A percentile compares a stretch with the other conserved stretches of the same genome.
These are phyloP conservation scores for Cephus pygmeus DNA, from an alignment of 2,888 invertebrate genomes.

Conservation along the genomic window DNA sequence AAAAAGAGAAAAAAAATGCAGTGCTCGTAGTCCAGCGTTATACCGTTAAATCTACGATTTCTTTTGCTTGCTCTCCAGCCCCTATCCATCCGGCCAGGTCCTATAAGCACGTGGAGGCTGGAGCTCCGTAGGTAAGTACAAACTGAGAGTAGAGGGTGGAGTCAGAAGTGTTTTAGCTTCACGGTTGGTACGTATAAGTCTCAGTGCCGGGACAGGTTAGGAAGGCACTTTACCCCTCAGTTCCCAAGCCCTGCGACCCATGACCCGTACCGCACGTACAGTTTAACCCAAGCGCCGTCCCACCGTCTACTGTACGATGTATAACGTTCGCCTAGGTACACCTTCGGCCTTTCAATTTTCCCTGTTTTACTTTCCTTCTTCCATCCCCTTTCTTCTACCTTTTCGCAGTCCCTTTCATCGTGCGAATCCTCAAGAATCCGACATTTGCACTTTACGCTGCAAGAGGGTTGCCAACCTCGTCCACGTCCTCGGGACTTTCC, in stretches of 20 bases:
- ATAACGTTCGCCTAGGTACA: neutral
- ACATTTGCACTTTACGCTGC: neutral
- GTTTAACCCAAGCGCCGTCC: slow-evolving; percentile 16
- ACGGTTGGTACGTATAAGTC: slow-evolving; percentile 19
- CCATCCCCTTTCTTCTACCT: slow-evolving; percentile 2
- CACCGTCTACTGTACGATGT: neutral
- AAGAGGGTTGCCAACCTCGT: neutral
- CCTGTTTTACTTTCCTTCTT: slow-evolving; percentile 3
- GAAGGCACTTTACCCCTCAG: slow-evolving; percentile 44
- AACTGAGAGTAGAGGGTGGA: slow-evolving; percentile 18
- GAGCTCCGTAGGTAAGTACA: neutral
- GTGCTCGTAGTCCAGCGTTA: neutral
- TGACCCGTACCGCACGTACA: slow-evolving; percentile 14
- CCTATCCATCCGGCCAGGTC: neutral
- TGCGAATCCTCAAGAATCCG: slow-evolving; percentile 1
- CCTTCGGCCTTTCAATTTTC: neutral
- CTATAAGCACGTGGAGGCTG: neutral
- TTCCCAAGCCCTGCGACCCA: slow-evolving; percentile 23
- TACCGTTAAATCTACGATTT: neutral
- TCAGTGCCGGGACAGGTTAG: slow-evolving; percentile 25
- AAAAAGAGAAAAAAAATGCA: neutral
- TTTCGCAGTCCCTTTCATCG: slow-evolving; percentile 6
- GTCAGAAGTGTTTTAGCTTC: slow-evolving; percentile 38
- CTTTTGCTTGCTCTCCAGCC: neutral
- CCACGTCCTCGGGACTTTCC: neutral